Evolutionary conservation across 2,888 invertebrate genomes (phyloP).

Genomic region (Lapara coniferarum): DNA sequence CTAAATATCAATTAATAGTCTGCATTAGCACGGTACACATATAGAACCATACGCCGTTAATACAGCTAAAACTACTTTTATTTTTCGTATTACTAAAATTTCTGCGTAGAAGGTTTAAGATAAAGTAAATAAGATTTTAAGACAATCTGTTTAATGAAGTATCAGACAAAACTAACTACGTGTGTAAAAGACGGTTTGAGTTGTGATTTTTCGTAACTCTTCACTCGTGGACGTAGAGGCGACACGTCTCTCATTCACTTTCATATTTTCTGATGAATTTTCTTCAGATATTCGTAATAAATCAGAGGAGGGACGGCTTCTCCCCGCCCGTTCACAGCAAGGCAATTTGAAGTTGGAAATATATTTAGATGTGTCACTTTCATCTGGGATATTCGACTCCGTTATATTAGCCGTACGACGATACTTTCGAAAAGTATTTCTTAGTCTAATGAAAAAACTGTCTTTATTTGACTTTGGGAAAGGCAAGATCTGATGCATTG

Average conservation of each 20-base stretch:
- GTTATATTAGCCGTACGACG: slow-evolving; percentile 42
- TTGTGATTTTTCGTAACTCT: slow-evolving; percentile 27
- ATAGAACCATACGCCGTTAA: no score
- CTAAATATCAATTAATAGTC: no score
- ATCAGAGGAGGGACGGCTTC: slow-evolving; percentile 44
- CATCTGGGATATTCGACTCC: slow-evolving; percentile 41
- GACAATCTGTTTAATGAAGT: background rate
- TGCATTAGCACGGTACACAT: no score
- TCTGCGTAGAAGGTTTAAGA: no score
- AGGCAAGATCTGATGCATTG: slow-evolving; percentile 71
- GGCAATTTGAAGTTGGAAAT: slow-evolving; percentile 69
- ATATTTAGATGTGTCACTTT: slow-evolving; percentile 43
- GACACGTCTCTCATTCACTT: slow-evolving; percentile 17
- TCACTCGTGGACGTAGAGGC: slow-evolving; percentile 20
- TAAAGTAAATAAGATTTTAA: background rate
- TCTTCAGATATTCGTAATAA: slow-evolving; percentile 62
- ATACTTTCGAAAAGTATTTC: slow-evolving; percentile 57
- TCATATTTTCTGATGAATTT: slow-evolving; percentile 43
- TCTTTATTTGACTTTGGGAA: slow-evolving; percentile 66
- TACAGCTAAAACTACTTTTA: no score
- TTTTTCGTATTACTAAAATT: no score
- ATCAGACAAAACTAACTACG: background rate
- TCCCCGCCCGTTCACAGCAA: slow-evolving; percentile 51
- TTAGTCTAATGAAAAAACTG: slow-evolving; percentile 58
- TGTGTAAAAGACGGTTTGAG: background rate